phyloP scores from a whole-genome alignment of 2,888 invertebrate genomes.

The Eilema caniola region DNA sequence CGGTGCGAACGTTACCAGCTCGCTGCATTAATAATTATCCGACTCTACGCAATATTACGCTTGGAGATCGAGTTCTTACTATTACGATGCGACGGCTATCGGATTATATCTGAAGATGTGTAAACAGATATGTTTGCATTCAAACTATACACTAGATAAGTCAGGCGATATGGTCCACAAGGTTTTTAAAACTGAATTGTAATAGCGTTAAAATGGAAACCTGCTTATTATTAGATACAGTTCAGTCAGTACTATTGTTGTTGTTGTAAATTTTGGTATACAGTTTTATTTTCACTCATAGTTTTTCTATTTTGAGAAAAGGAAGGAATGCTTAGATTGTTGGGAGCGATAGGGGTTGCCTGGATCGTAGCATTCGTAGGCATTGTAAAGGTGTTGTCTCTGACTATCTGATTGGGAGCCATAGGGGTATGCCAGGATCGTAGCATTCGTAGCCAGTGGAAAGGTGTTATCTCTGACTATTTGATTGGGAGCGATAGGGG shows the following conservation, averaged over 20 bases:
- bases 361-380: too few species aligned
- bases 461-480: too few species aligned
- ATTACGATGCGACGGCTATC: slow-evolving; percentile 21
- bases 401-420: too few species aligned
- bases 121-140: neutral
- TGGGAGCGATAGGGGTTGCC: too few species aligned
- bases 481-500: too few species aligned
- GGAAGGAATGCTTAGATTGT: too few species aligned
- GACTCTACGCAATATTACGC: slow-evolving; percentile 33
- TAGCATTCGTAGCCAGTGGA: too few species aligned
- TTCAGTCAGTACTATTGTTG: too few species aligned
- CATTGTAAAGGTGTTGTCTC: too few species aligned
- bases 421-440: too few species aligned
- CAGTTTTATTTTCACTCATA: neutral
- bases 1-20: slow-evolving; percentile 34
- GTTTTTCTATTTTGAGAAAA: neutral
- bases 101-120: neutral
- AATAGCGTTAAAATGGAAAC: neutral
- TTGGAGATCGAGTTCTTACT: slow-evolving; percentile 36
- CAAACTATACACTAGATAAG: neutral
- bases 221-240: neutral
- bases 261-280: neutral
- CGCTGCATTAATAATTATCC: slow-evolving; percentile 33
- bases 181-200: neutral
- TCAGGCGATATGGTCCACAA: neutral